Evolutionary conservation across 2,797 vertebrate genomes (phyloP), one percentile per base, ranked within the genome.

Genomic region (Anguilla pacifica): DNA sequence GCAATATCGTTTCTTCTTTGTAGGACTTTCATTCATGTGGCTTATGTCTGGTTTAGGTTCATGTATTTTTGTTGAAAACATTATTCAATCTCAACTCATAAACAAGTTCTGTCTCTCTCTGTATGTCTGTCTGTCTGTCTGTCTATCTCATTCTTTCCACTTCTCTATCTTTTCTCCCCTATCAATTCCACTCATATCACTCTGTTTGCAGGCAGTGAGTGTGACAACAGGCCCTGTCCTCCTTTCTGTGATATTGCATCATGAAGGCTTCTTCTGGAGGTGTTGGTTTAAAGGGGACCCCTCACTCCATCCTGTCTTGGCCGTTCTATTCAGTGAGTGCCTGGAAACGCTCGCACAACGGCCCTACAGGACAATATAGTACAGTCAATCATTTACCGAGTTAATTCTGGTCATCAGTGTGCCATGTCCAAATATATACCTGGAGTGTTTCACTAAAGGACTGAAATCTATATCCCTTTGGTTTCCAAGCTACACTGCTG

Each of bases 211-310:
- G 74, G 49, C 70, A 31, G 83, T 86, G 31, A 49, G 43, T 0
- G 82, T 83, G 84, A 83, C 85, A 3, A 83, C 25, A 0, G 9
- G 43, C 31, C 25, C 91, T 90, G 82, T n/a, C 88, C 0, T 67
- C 88, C 19, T 91, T 95, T 87, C 25, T 57, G 39, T 51, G 22
- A 95, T 89, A 4, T 95, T 98, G 87, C 97, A 97, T 88, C 97
- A 98, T 0, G 97, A 98, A 93, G 97, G 97, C 15, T 98, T 98
- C 93, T 98, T 98, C 93, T 97, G 97, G 96, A 61, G 96, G 22
- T 98, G 97, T 87, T 94, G 92, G 91, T 98, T 98, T 92, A 95
- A 95, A 25, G 95, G 95, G 0, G 94, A 97, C 87, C 94, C 95
- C 70, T 91, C 94, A 6, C 35, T 93, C 0, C 95, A 96, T 19